Evolutionary conservation across 2,888 invertebrate genomes (phyloP), one percentile per base, ranked within the genome.

Genomic region (Ichneumon xanthorius): DNA sequence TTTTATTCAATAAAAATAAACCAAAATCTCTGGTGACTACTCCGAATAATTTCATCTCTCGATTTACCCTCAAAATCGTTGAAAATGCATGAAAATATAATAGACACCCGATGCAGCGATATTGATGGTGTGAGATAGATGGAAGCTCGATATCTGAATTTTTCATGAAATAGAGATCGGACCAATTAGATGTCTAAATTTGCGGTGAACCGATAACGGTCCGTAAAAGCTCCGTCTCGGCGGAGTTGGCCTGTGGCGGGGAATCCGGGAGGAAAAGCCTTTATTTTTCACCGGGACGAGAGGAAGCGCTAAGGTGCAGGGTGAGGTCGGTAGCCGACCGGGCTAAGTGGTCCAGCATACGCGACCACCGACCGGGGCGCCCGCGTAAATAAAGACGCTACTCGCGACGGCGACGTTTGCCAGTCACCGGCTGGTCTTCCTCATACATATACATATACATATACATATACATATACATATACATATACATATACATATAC

Each of bases 331-430:
- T 84, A 67, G 53, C 76, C 71, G 65, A 58, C 45, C 55, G 77
- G 61, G 72, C 76, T 80, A 84, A 84, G 84, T 84, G 84, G 72
- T 80, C 53, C 67, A 63, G 77, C 76, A 77, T 84, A 84, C 80
- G 80, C 80, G 80, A 77, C 76, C 77, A 77, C 67, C 84, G 61
- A 81, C 6, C 84, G 40, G 53, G 58, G 72, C 67, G 71, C 72
- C 65, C 61, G 77, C 77, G 77, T 84, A 80, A 84, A 84, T 80
- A 81, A 85, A 82, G 79, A 70, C 68, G 65, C 65, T 79, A 68
- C 68, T 78, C 63, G 77, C 77, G 77, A 72, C 55, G 77, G 71
- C 67, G 80, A 76, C 65, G 75, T 16, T 61, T 4, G 61, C 30
- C 14, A 4, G 61, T 26, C 30, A 26, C 61, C 26, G 22, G 70